Conservation (phyloP, 2,113 vertebrate genomes). For the Lophius piscatorius region DNA sequence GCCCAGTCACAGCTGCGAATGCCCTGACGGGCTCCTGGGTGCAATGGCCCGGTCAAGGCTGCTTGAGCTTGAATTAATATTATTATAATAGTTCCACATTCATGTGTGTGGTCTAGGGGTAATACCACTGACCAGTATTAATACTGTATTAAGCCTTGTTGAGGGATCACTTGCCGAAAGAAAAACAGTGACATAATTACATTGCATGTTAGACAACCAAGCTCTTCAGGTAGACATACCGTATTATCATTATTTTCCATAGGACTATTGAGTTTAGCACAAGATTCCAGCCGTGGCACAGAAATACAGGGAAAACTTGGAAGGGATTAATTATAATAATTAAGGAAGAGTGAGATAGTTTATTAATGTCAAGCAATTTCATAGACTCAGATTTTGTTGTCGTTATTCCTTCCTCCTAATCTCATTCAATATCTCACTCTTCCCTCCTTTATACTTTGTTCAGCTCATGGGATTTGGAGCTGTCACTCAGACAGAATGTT, state of each 20-base stretch:
- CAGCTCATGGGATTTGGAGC: conserved; percentile 41
- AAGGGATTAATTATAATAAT: conserved; percentile 11
- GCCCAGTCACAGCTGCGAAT: too few relatives aligned
- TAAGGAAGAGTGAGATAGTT: conserved; percentile 2
- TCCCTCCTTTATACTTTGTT: conserved; percentile 7
- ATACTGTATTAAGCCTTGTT: not conserved
- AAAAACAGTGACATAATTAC: conserved; percentile 40
- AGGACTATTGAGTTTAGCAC: conserved; percentile 22
- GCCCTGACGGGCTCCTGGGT: too few relatives aligned
- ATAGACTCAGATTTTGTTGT: conserved; percentile 2
- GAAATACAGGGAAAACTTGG: not conserved
- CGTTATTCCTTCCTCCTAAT: conserved; percentile 8
- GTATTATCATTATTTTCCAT: conserved; percentile 32
- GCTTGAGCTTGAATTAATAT: too few relatives aligned
- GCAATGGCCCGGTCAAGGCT: too few relatives aligned
- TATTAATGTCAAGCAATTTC: conserved; percentile 28
- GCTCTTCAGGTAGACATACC: conserved; percentile 32
- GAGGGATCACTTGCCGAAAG: conserved; percentile 3
- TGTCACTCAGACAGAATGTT: conserved; percentile 35
- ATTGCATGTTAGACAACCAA: conserved; percentile 2
- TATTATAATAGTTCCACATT: not conserved
- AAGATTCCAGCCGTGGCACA: conserved; percentile 25
- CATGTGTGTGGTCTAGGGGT: not conserved
- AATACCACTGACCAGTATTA: too few relatives aligned
- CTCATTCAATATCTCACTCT: conserved; percentile 3